Base-by-base conservation (phyloP, 2,888 invertebrate genomes). In the Agrotis clavis region DNA sequence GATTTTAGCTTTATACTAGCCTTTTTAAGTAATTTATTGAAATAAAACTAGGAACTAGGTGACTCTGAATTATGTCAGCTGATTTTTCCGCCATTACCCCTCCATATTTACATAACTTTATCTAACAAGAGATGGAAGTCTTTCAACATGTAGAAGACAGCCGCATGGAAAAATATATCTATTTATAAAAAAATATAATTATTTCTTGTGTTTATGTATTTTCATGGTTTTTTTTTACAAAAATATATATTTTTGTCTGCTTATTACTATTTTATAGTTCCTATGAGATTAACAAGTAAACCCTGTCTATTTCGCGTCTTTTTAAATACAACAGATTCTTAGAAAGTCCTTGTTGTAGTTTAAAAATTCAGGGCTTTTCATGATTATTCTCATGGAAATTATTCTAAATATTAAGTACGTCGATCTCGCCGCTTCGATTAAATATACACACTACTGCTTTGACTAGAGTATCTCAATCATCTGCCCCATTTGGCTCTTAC, bases 391-490 rank as follows among this genome's bases (percentile, higher is more conserved):
- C 68, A 71, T 80, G 67, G 71, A 81, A 81, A 41, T 16, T 2
- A 53, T 56, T 51, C 21, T 41, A 45, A 21, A 13, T 30, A 59
- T 57, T 35, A 76, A 56, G 9, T 64, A 57, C 45, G 53, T 57
- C 16, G 21, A 54, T 21, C 16, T 56, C n/a, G 21, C 18, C 45
- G 25, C 35, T 61, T 72, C 77, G 56, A 62, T 81, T 86, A 60
- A 90, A 91, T 89, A 54, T 90, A 91, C 90, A 91, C 45, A 78
- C 90, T 91, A 91, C 88, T 75, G 70, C 66, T 85, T 83, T 91
- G 91, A 91, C 91, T 91, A 91, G 91, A 89, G 64, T 84, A 61
- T 86, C 88, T 84, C 89, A 53, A 63, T 47, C 45, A 16, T 50
- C 21, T n/a, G 76, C 71, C 62, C 0, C 11, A 41, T 41, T 19